Evolutionary conservation across 2,797 vertebrate species (phyloP).

Genomic region (Ambastaia sidthimunki): DNA sequence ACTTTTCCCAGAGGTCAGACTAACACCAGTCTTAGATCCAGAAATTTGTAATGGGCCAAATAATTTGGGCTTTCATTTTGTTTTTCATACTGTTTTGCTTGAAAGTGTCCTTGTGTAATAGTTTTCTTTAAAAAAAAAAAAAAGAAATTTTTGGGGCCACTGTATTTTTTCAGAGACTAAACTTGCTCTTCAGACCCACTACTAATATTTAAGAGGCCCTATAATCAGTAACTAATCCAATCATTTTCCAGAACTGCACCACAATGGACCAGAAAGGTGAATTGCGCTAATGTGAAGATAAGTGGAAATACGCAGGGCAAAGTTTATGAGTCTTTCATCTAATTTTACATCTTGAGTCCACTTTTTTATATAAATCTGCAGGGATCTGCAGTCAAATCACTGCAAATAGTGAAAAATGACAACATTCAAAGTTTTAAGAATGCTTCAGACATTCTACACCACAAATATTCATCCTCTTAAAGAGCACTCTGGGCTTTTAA

Average conservation of each 20-base stretch:
- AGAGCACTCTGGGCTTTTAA: neutral
- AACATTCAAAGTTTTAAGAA: neutral
- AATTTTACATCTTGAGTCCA: neutral
- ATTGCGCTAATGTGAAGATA: conserved; percentile 31
- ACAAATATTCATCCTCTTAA: conserved; percentile 17
- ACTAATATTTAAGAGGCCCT: neutral
- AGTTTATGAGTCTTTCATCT: conserved; percentile 7
- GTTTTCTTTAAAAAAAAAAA: no score
- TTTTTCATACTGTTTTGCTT: no score
- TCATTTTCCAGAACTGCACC: conserved; percentile 3
- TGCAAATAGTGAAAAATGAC: neutral
- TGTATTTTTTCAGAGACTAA: no score
- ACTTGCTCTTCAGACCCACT: neutral
- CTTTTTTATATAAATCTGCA: neutral
- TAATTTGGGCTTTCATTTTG: no score
- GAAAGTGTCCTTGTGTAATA: no score
- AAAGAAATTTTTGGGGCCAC: no score
- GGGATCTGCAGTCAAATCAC: conserved; percentile 14
- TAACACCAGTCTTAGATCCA: no score
- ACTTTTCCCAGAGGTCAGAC: no score
- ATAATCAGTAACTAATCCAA: conserved; percentile 21
- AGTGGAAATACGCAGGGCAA: conserved; percentile 14
- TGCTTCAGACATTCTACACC: neutral
- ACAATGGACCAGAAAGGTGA: conserved; percentile 17
- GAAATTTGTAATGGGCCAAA: no score